A percentile compares a stretch with the other conserved stretches of the same genome.
Evolutionary conservation across 2,797 vertebrate genomes (phyloP).

Genomic region (Miichthys miiuy): DNA sequence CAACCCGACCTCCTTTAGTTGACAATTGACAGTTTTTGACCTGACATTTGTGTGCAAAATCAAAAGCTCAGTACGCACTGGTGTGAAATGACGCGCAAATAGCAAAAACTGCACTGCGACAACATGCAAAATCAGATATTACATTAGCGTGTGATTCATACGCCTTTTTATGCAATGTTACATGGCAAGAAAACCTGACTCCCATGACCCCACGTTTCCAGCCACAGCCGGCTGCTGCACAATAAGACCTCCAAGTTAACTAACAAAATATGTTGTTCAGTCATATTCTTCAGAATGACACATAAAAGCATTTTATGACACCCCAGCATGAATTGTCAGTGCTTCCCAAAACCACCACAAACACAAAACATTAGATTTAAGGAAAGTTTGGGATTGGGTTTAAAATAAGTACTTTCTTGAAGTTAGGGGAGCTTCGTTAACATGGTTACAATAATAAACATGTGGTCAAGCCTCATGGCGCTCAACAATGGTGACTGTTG

Average conservation of each 20-base stretch:
- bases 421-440: not conserved
- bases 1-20: too few species aligned
- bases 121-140: too few species aligned
- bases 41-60: too few species aligned
- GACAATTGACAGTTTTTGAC: too few species aligned
- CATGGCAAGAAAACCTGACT: not conserved
- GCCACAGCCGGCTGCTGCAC: not conserved
- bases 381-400: not conserved
- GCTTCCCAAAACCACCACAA: not conserved
- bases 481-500: not conserved
- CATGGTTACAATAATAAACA: not conserved
- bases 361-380: not conserved
- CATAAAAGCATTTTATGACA: not conserved
- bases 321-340: not conserved
- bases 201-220: not conserved
- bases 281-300: not conserved
- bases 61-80: too few species aligned
- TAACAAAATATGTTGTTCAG: not conserved
- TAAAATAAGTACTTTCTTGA: not conserved
- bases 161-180: not conserved
- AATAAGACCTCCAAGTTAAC: not conserved
- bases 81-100: too few species aligned
- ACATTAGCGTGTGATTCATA: too few species aligned
- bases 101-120: too few species aligned
- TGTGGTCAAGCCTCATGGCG: too few species aligned